Percentiles rank a stretch among this genome's conserved stretches.
Evolutionary conservation across 2,888 invertebrate species (phyloP).

Genomic region (Seira ritae): DNA sequence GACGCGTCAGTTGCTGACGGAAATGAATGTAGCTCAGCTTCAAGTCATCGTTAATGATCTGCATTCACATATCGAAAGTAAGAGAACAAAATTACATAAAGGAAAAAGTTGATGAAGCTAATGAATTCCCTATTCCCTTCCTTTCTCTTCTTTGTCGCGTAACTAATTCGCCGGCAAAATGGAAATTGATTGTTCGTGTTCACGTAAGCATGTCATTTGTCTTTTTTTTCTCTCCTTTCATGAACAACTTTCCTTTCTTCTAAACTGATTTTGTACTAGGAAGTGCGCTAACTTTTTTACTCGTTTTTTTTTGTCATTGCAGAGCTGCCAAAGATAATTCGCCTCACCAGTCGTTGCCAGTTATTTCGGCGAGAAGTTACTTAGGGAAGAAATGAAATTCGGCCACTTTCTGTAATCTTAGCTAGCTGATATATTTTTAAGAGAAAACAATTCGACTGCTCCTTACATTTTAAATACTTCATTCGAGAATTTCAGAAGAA

Average conservation of each 20-base stretch:
- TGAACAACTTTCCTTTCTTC: neutral
- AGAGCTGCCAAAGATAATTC: conserved; percentile 74
- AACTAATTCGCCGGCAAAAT: no score
- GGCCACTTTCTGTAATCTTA: conserved; percentile 56
- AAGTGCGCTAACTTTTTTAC: conserved; percentile 78
- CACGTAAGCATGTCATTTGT: neutral
- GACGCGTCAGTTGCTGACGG: conserved; percentile 89
- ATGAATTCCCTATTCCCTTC: no score
- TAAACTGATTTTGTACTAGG: conserved; percentile 80
- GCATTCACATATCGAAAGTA: conserved; percentile 92
- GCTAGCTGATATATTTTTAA: conserved; percentile 58
- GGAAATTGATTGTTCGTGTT: neutral
- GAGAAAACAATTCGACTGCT: conserved; percentile 43
- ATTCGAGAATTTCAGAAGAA: neutral
- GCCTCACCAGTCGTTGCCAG: conserved; percentile 73
- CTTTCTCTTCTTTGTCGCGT: neutral
- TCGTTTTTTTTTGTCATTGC: conserved; percentile 52
- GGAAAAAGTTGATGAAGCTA: no score
- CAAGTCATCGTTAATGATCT: conserved; percentile 96
- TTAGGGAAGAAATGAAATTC: conserved; percentile 71
- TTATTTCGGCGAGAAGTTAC: conserved; percentile 71
- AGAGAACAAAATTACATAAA: conserved; percentile 63
- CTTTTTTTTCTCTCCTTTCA: neutral
- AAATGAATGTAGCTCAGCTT: conserved; percentile 95
- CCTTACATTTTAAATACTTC: neutral